phyloP scores from a whole-genome alignment of 2,888 invertebrate species.

The Rotaria socialis region DNA sequence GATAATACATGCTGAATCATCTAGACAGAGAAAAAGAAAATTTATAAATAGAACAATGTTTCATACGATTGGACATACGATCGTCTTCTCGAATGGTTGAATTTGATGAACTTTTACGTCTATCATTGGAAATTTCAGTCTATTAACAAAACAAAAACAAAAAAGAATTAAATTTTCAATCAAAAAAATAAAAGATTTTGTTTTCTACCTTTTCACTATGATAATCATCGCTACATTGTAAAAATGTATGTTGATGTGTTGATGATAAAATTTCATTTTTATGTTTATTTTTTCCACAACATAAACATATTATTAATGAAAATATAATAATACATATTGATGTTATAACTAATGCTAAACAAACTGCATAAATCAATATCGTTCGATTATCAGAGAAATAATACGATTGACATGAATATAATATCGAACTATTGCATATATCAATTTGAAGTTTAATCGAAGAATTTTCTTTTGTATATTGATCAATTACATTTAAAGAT shows the following conservation, averaged over 20 bases:
- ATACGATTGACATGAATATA: constrained; percentile 13
- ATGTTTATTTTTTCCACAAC: not conserved
- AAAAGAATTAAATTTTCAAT: not conserved
- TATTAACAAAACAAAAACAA: not conserved
- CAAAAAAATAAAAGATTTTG: not conserved
- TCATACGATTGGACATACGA: not conserved
- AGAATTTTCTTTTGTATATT: not conserved
- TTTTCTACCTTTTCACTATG: not conserved
- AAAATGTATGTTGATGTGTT: not conserved
- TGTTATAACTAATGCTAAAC: not conserved
- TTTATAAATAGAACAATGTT: not conserved
- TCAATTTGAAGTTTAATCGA: constrained; percentile 2
- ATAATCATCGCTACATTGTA: constrained; percentile 34
- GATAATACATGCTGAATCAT: not conserved
- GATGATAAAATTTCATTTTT: not conserved
- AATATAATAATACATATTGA: not conserved
- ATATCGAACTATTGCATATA: constrained; percentile 24
- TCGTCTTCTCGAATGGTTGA: constrained; percentile 1
- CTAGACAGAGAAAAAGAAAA: not conserved
- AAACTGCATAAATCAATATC: not conserved
- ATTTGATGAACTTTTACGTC: not conserved
- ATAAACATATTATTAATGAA: constrained; percentile 29
- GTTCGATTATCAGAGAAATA: not conserved
- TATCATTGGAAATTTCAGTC: not conserved
- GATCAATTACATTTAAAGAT: not conserved